Evolutionary conservation across 2,113 vertebrate genomes (phyloP), one percentile per base, ranked within the genome.

Genomic region (Xenus cinereus): DNA sequence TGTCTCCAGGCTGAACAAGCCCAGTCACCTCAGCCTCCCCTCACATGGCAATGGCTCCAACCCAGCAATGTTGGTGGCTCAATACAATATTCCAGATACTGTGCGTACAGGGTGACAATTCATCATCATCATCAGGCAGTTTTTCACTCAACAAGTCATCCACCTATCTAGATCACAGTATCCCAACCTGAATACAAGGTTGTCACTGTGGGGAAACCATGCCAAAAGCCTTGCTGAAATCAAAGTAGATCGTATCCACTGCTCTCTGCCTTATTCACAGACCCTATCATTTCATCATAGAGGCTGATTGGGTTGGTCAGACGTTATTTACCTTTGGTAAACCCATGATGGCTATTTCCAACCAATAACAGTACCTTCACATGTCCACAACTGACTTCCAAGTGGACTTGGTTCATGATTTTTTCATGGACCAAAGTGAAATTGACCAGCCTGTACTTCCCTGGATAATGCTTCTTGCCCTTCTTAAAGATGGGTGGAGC

Each of bases 11-110:
- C 0, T 48, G 46, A 84, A 76, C 20, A 74, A 60, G 17, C 11
- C n/a, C 17, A 30, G 7, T 27, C 33, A 62, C 24, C 45, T 87
- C 54, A 73, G 16, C 32, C 11, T 11, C 43, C 57, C 67, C 48
- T 77, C 39, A 69, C 22, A 24, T 0, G 4, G 14, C 37, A 82
- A 57, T 0, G 0, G 27, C 23, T 45, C n/a, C 57, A 83, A 26
- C 7, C 11, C 75, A 71, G 35, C 12, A 46, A 27, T 5, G 23
- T 1, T 35, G 15, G 45, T 85, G 32, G 12, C 43, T 88, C 26
- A 74, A 57, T 11, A 71, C 30, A 51, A 1, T 28, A 74, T 15
- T 66, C 51, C 30, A 83, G 41, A 41, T 4, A 43, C 6, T 12
- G 14, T 11, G 16, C 79, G 43, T 6, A 75, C 7, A 0, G 0